These are phyloP conservation scores for Bovichtus diacanthus DNA, from an alignment of 2,797 vertebrate species.

Conservation along the genomic window DNA sequence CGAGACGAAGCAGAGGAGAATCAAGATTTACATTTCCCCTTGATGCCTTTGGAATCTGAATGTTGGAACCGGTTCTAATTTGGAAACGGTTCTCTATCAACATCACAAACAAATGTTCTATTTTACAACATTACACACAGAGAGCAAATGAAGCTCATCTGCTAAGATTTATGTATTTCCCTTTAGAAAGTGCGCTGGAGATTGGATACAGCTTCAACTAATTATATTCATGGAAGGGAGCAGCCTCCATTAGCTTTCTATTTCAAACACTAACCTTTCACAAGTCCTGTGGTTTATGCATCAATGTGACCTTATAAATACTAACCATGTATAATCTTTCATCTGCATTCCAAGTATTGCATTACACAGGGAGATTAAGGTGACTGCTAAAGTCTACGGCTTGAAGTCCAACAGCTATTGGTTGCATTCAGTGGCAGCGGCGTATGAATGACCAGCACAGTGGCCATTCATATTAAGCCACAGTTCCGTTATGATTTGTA, in stretches of 20 bases:
- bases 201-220: constrained; percentile 40
- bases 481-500: constrained; percentile 27
- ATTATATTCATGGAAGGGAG: constrained; percentile 71
- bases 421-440: constrained; percentile 8
- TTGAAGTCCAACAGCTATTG: constrained; percentile 36
- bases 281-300: constrained; percentile 61
- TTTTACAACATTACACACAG: background rate
- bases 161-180: background rate
- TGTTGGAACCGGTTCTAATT: too few species aligned
- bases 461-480: constrained; percentile 5
- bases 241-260: constrained; percentile 69
- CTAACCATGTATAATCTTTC: constrained; percentile 66
- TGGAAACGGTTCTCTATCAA: too few species aligned
- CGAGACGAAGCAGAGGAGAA: too few species aligned
- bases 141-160: constrained; percentile 10
- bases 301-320: constrained; percentile 69
- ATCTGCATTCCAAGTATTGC: constrained; percentile 60
- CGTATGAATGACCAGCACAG: constrained; percentile 1
- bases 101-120: background rate
- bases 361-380: constrained; percentile 35
- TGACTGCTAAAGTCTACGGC: constrained; percentile 12
- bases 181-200: background rate
- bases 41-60: too few species aligned
- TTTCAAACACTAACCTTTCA: constrained; percentile 74
- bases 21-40: too few species aligned